phyloP scores from a whole-genome alignment of 2,113 vertebrate species.

The Misgurnus mizolepis region DNA sequence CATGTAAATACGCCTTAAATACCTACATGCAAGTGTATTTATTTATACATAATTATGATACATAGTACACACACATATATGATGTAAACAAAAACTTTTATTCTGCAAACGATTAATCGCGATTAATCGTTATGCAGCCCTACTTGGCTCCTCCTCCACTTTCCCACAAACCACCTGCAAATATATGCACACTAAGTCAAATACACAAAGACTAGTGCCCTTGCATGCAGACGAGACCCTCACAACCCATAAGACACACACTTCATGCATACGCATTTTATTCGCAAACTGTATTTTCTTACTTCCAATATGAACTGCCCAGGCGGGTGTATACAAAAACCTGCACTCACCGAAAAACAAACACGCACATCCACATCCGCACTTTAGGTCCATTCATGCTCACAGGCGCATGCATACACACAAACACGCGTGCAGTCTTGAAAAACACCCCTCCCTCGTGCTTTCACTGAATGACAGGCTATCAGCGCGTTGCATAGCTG shows the following conservation, averaged over 20 bases:
- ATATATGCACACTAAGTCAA: slow-evolving; percentile 22
- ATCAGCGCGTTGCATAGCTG: slow-evolving; percentile 15
- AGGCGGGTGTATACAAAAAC: neutral
- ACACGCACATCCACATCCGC: neutral
- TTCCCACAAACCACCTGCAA: slow-evolving; percentile 34
- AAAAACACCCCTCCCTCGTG: neutral
- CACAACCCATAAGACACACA: slow-evolving; percentile 37
- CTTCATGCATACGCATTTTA: neutral
- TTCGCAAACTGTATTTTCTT: too few species aligned
- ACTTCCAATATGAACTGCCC: neutral
- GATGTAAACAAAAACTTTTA: too few species aligned
- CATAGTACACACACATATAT: too few species aligned
- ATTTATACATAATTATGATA: too few species aligned
- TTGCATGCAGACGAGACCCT: neutral
- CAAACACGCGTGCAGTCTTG: neutral
- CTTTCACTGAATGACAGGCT: slow-evolving; percentile 26
- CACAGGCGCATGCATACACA: neutral
- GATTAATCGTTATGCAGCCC: too few species aligned
- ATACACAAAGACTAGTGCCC: slow-evolving; percentile 21
- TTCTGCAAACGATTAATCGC: too few species aligned
- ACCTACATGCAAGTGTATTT: too few species aligned
- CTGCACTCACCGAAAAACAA: slow-evolving; percentile 13
- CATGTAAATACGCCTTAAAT: too few species aligned
- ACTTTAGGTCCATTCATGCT: slow-evolving; percentile 15
- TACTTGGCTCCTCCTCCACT: slow-evolving; percentile 57